Percentiles rank a stretch among this genome's conserved stretches.
Conservation (phyloP, 1,140 invertebrate genomes). For the Cepaea nemoralis region DNA sequence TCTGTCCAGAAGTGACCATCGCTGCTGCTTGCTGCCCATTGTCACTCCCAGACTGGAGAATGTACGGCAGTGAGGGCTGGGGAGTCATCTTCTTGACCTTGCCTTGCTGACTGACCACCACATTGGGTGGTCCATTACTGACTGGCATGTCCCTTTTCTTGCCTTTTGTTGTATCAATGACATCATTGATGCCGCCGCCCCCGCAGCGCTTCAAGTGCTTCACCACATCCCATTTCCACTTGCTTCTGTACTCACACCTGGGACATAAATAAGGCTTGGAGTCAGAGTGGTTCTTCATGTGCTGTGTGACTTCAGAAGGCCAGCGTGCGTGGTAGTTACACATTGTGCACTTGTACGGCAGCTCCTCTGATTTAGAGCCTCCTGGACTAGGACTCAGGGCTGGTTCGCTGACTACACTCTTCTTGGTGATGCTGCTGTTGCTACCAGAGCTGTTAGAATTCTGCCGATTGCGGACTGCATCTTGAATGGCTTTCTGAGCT, state of each 20-base stretch:
- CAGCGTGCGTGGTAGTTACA: constrained; percentile 71
- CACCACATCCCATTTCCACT: constrained; percentile 74
- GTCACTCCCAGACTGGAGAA: constrained; percentile 18
- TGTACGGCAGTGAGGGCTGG: constrained; percentile 39
- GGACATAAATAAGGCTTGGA: constrained; percentile 71
- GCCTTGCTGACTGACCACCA: constrained; percentile 59
- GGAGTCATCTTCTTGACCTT: constrained; percentile 48
- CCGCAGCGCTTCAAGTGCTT: constrained; percentile 71
- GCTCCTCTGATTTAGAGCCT: constrained; percentile 32
- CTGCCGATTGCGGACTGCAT: not conserved
- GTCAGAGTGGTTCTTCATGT: constrained; percentile 72
- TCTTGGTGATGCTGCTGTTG: not conserved
- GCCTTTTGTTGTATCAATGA: constrained; percentile 66
- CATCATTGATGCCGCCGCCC: constrained; percentile 68
- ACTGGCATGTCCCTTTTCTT: constrained; percentile 14
- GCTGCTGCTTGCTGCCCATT: not conserved
- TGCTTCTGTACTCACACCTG: constrained; percentile 69
- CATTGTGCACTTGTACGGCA: constrained; percentile 69
- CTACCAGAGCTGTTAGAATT: not conserved
- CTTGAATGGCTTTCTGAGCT: constrained; percentile 28
- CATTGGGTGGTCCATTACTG: constrained; percentile 59
- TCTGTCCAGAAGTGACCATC: not conserved
- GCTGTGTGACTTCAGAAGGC: constrained; percentile 72
- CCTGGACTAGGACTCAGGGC: not conserved
- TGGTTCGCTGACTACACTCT: not conserved